Percentiles rank a stretch among this genome's conserved stretches.
phyloP scores from a whole-genome alignment of 2,888 invertebrate species.

The Ceratothoa steindachneri region DNA sequence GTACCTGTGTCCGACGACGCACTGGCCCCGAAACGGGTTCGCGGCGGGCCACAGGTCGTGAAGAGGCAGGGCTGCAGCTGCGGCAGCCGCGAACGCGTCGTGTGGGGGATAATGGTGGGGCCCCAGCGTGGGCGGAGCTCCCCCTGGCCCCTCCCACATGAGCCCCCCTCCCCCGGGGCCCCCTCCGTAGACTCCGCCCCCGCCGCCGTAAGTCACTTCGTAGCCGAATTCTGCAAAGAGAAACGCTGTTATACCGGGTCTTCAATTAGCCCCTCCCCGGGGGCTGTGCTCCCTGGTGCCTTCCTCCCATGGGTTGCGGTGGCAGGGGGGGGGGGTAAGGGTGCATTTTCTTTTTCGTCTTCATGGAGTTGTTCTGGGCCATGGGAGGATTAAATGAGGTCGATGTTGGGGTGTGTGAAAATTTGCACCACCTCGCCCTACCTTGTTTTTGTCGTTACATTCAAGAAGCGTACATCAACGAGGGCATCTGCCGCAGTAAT shows the following conservation, averaged over 20 bases:
- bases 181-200: constrained; percentile 21
- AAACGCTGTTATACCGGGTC: not conserved
- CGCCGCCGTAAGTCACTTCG: constrained; percentile 42
- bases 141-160: constrained; percentile 29
- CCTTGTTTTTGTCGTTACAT: too few relatives aligned
- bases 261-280: too few relatives aligned
- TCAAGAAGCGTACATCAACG: too few relatives aligned
- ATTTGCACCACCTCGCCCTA: too few relatives aligned
- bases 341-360: too few relatives aligned
- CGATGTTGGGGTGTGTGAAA: too few relatives aligned
- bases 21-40: constrained; percentile 41
- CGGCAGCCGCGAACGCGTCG: constrained; percentile 37
- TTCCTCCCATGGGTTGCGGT: too few relatives aligned
- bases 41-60: constrained; percentile 47
- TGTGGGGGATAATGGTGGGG: constrained; percentile 29
- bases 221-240: constrained; percentile 40
- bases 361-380: too few relatives aligned
- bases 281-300: too few relatives aligned
- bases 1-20: constrained; percentile 43
- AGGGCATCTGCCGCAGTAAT: too few relatives aligned
- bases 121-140: constrained; percentile 19
- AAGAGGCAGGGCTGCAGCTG: constrained; percentile 37
- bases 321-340: too few relatives aligned
- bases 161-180: constrained; percentile 22
- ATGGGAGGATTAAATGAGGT: too few relatives aligned